Base-by-base conservation (phyloP, 1,140 invertebrate genomes). In the Drosophila kikkawai region DNA sequence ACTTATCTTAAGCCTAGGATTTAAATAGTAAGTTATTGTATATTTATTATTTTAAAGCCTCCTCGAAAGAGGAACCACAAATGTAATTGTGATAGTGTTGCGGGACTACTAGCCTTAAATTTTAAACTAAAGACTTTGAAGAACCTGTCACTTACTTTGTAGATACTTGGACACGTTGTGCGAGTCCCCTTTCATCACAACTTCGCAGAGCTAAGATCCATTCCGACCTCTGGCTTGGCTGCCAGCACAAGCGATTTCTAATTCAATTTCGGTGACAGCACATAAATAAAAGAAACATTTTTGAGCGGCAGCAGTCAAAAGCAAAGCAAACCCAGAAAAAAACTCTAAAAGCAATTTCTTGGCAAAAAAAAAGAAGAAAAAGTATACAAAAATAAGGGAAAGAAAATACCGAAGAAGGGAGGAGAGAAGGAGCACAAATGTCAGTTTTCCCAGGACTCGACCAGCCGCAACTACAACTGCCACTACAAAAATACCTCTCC, bases 271-370 rank as follows among this genome's bases (percentile, higher is more conserved):
- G 58, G 84, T 85, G 85, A 88, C 85, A 88, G 80, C 80, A 80
- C 77, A 87, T 88, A 88, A 87, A 87, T 87, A 87, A 88, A 87
- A 78, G 77, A 87, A 88, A 83, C 84, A 88, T 87, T 85, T 85
- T 86, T 82, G 57, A 80, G 73, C 50, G 78, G 76, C 47, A 77
- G 63, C 48, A 67, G 75, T 59, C 79, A 73, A 79, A 80, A 80
- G 63, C 57, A 75, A 80, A 70, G 63, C 53, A 81, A 80, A 71
- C 58, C 48, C 56, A 65, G 51, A 29, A 67, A 79, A 83, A 88
- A 80, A 84, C 71, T 87, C 80, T 87, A 83, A 88, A 88, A 84
- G 84, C 84, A 88, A 81, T 90, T 84, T 75, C 80, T 80, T 84
- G 85, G 65, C 83, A 73, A 81, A 75, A 81, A 47, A 66, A 42